Evolutionary conservation across 2,888 invertebrate genomes (phyloP).

Genomic region (Caenorhabditis doughertyi): DNA sequence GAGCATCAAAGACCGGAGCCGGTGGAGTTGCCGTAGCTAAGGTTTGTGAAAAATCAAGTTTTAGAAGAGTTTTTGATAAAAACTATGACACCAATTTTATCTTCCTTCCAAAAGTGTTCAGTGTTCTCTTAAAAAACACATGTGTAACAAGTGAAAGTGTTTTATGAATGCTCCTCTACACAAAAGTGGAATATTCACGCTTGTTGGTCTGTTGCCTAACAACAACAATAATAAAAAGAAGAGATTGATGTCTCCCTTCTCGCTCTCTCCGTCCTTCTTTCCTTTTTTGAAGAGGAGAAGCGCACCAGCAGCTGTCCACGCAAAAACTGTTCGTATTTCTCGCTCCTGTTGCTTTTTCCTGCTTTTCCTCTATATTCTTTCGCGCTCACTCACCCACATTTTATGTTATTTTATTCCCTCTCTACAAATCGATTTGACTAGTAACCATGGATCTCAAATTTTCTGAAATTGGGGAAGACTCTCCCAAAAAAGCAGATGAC

Average conservation of each 20-base stretch:
- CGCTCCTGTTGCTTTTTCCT: constrained; percentile 2
- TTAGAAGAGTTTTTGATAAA: neutral
- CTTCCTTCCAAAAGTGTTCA: too few relatives aligned
- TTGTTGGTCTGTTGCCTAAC: constrained; percentile 39
- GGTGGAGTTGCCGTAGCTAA: constrained; percentile 61
- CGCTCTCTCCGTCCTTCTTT: neutral
- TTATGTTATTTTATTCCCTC: constrained; percentile 4
- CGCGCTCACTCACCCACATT: neutral
- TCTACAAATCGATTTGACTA: constrained; percentile 1
- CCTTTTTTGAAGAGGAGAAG: constrained; percentile 17
- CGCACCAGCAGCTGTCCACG: constrained; percentile 43
- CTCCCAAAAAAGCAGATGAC: neutral
- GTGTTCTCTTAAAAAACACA: too few relatives aligned
- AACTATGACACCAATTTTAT: too few relatives aligned
- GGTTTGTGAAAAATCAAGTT: constrained; percentile 32
- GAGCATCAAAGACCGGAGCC: constrained; percentile 58
- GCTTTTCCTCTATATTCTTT: neutral
- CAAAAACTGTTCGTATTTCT: constrained; percentile 34
- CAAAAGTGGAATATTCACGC: neutral
- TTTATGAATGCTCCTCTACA: too few relatives aligned
- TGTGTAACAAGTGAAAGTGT: neutral
- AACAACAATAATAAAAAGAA: constrained; percentile 37
- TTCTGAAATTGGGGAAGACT: constrained; percentile 4
- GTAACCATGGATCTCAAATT: constrained; percentile 20
- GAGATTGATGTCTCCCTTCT: constrained; percentile 15